Conservation (phyloP, 2,888 invertebrate species). For the Pharmacophagus antenor region DNA sequence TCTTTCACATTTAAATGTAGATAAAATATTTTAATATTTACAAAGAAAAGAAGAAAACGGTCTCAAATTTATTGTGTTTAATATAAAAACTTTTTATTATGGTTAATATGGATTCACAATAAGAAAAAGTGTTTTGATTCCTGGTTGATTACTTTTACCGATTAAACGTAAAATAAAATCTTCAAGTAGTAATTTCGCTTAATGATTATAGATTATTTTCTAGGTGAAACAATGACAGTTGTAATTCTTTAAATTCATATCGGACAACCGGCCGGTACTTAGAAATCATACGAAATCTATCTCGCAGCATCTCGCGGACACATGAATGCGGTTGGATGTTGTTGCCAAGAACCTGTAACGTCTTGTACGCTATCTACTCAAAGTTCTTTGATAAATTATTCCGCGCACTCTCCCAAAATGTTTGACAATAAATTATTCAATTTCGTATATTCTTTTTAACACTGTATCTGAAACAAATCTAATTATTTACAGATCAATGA, state of each 20-base stretch:
- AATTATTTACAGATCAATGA: too few species aligned
- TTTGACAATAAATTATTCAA: conserved; percentile 6
- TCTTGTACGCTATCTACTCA: conserved; percentile 31
- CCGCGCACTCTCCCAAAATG: conserved; percentile 1
- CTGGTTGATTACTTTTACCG: too few species aligned
- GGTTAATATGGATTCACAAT: too few species aligned
- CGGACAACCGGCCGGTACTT: conserved; percentile 7
- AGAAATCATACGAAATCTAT: conserved; percentile 23
- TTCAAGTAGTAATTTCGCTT: too few species aligned
- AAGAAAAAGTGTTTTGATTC: too few species aligned
- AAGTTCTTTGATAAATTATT: conserved; percentile 27
- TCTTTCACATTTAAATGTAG: too few species aligned
- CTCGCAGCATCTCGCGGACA: conserved; percentile 11
- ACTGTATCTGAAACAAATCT: background rate
- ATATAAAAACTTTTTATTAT: too few species aligned
- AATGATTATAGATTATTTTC: conserved; percentile 4
- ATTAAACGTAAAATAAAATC: too few species aligned
- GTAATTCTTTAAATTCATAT: conserved; percentile 10
- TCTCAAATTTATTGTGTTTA: too few species aligned
- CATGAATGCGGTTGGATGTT: conserved; percentile 36
- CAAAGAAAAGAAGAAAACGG: too few species aligned
- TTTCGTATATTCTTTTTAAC: background rate
- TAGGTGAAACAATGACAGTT: background rate
- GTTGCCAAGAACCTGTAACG: conserved; percentile 40
- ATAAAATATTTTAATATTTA: too few species aligned